Conservation (phyloP, 2,113 vertebrate species). For the Pseudolaguvia tuberculata region DNA sequence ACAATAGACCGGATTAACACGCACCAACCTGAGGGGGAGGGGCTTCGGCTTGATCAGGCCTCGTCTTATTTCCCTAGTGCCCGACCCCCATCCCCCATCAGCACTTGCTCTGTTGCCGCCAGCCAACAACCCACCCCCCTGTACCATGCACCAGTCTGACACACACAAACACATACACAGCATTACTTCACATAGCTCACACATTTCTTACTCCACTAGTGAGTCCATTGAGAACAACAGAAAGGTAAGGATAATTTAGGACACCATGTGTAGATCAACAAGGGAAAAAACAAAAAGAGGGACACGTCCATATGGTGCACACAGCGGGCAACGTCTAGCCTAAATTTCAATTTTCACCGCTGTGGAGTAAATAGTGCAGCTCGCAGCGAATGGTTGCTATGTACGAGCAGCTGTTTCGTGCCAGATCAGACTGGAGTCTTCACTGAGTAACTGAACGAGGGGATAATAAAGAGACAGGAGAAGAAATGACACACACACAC, state of each 20-base stretch:
- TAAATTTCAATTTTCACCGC: conserved; percentile 28
- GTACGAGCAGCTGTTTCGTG: conserved; percentile 24
- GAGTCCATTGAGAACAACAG: conserved; percentile 1
- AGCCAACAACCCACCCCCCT: background rate
- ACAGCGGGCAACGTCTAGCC: conserved; percentile 39
- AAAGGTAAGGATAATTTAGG: conserved; percentile 30
- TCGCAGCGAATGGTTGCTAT: background rate
- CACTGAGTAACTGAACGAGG: background rate
- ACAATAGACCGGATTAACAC: conserved; percentile 66
- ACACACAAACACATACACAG: conserved; percentile 7
- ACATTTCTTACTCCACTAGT: conserved; percentile 1
- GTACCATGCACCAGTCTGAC: background rate
- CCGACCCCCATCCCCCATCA: conserved; percentile 33
- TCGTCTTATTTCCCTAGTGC: conserved; percentile 31
- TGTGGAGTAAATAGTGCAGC: conserved; percentile 20
- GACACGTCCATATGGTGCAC: conserved; percentile 45
- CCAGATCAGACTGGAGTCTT: conserved; percentile 13
- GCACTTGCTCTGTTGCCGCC: conserved; percentile 12
- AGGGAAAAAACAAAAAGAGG: conserved; percentile 43
- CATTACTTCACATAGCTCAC: background rate
- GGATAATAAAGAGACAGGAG: background rate
- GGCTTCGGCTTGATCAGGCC: conserved; percentile 36
- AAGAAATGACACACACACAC: background rate
- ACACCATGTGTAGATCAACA: background rate
- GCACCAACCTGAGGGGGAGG: conserved; percentile 51